Evolutionary conservation across 1,140 invertebrate genomes (phyloP), one percentile per base, ranked within the genome.

Genomic region (Sarcophaga peregrina): DNA sequence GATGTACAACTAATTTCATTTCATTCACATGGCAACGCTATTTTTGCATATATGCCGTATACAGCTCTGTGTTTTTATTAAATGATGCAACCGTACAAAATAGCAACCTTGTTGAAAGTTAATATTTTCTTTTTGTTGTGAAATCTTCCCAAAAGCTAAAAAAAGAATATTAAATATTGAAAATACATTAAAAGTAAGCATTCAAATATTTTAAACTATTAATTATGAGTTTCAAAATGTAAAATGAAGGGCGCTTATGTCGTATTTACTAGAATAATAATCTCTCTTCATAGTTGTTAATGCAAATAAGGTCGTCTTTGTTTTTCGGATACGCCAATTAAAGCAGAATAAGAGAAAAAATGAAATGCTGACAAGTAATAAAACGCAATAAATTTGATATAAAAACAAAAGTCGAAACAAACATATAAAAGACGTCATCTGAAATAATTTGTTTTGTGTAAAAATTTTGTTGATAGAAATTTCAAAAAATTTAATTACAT

Each of bases 341-440:
- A 68, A 68, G 17, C 20, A 20, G 17, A 68, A 25, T 68, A n/a
- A 58, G 20, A 68, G 4, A 68, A 68, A 68, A 68, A 68, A 68
- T 68, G 62, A 68, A 68, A 68, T 68, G 62, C 62, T 25, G 50
- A 68, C 54, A 58, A 58, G n/a, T 68, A 68, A 20, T 68, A 68
- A 68, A 20, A 20, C 62, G 62, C 17, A 68, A 68, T 68, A 68
- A 68, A 68, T 20, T 68, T 68, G 17, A 68, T 68, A 68, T 68
- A 68, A 68, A 68, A 68, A 68, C 62, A 68, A 68, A 68, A 68
- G 62, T 68, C n/a, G n/a, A 68, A 68, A 68, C 58, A 68, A 68
- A 58, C 54, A n/a, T 68, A 68, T n/a, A n/a, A 58, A 58, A 68
- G 17, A 68, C 62, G 62, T 68, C 62, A 68, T 68, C 62, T 25